Evolutionary conservation across 2,888 invertebrate genomes (phyloP), one percentile per base, ranked within the genome.

Genomic region (Griposia aprilina): DNA sequence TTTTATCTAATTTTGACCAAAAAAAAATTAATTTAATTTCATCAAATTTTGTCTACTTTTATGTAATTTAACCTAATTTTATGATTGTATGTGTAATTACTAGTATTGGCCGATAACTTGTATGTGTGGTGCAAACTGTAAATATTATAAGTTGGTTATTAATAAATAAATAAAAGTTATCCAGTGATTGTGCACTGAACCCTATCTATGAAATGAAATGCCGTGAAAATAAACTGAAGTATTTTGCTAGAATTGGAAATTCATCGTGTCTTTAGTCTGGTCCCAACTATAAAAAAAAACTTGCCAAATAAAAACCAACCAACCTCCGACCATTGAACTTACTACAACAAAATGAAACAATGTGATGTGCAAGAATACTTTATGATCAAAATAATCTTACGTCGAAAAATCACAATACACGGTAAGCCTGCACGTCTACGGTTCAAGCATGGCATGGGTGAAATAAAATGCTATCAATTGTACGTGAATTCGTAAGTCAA

Each of bases 401-500:
- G 10, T 48, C 67, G 1, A 48, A 57, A 59, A 59, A 45, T n/a
- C 30, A 52, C 36, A 72, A 50, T 41, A 41, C 15, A 15, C 8
- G 1, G 13, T 36, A 13, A 73, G 26, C 48, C 17, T 48, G 17
- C 17, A 15, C 59, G 15, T 59, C 26, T 59, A 17, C 15, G 4
- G 30, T 30, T 26, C 13, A 23, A 11, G 41, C 30, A 11, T 26
- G 36, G 41, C 30, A 11, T 26, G 36, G 48, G 59, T 15, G n/a
- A 48, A 50, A n/a, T 69, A 68, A 68, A 60, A 62, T 62, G 7
- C 41, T 62, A 50, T 52, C 23, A 69, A 60, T 50, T 69, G 52
- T 48, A n/a, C 17, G 36, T 48, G n/a, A 59, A 26, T 10, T 30
- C n/a, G n/a, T 63, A 41, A 72, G 50, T 63, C 30, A 72, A 48